Conservation (phyloP, 2,113 vertebrate genomes). For the Platanista minor region DNA sequence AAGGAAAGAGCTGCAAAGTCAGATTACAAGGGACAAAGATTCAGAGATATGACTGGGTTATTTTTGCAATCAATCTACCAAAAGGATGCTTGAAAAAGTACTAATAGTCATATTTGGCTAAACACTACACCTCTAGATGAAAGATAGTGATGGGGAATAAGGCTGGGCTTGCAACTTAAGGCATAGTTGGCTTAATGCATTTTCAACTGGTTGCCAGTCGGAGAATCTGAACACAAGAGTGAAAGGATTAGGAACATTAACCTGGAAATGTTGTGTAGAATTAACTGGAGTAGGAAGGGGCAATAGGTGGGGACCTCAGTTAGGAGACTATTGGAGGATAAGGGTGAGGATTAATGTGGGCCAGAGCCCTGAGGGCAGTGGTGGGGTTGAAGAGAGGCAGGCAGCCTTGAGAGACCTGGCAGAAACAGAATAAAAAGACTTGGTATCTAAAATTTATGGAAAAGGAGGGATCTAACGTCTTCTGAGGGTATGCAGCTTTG, state of each 20-base stretch:
- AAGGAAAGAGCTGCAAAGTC: neutral
- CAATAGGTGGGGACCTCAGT: neutral
- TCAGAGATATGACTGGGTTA: neutral
- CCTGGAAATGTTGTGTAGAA: neutral
- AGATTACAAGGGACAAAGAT: neutral
- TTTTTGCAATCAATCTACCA: neutral
- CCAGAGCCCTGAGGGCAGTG: neutral
- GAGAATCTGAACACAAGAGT: neutral
- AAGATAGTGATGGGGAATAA: neutral
- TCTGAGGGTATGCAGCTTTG: neutral
- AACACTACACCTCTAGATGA: neutral
- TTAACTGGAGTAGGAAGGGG: neutral
- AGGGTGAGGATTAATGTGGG: neutral
- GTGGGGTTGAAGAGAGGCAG: neutral
- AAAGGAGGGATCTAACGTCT: neutral
- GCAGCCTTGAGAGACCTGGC: neutral
- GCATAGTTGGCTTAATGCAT: neutral
- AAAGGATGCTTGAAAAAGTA: neutral
- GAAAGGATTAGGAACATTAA: neutral
- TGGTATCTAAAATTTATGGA: neutral
- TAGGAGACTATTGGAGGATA: neutral
- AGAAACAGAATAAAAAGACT: neutral
- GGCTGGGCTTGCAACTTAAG: neutral
- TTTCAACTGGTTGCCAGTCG: neutral
- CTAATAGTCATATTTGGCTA: neutral